Percentiles rank a stretch among this genome's conserved stretches.
phyloP scores from a whole-genome alignment of 1,140 invertebrate genomes.

The Drosophila burlai region DNA sequence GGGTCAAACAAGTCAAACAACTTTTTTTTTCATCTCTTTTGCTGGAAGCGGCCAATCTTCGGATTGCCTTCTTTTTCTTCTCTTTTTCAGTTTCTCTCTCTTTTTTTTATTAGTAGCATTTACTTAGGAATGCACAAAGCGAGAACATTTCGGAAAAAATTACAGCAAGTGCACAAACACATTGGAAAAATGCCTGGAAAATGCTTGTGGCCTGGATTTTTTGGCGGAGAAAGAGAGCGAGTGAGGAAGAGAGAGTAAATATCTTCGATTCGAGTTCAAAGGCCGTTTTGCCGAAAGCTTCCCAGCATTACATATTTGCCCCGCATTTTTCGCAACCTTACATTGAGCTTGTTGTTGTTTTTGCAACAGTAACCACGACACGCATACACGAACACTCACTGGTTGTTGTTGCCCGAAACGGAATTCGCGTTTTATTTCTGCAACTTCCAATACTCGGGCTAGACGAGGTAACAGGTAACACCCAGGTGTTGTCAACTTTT shows the following conservation, averaged over 20 bases:
- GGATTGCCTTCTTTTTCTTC: constrained; percentile 74
- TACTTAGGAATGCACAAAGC: constrained; percentile 83
- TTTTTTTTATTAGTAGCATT: constrained; percentile 82
- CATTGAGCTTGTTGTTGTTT: constrained; percentile 23
- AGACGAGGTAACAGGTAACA: too few relatives aligned
- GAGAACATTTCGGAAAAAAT: constrained; percentile 79
- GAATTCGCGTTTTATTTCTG: constrained; percentile 41
- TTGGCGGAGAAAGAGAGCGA: constrained; percentile 7
- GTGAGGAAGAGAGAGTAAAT: constrained; percentile 35
- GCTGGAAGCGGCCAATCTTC: constrained; percentile 71
- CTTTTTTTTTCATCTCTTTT: constrained; percentile 72
- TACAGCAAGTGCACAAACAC: constrained; percentile 60
- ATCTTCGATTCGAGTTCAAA: constrained; percentile 59
- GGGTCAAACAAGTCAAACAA: constrained; percentile 78
- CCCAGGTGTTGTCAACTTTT: background rate
- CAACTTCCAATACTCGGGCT: too few relatives aligned
- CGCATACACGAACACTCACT: constrained; percentile 36
- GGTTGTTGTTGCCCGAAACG: constrained; percentile 28
- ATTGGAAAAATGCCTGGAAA: constrained; percentile 60
- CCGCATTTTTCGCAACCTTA: constrained; percentile 37
- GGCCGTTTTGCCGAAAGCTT: constrained; percentile 51
- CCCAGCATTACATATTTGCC: constrained; percentile 22
- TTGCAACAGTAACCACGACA: constrained; percentile 22
- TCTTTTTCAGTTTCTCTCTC: constrained; percentile 55
- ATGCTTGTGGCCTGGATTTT: constrained; percentile 73